Evolutionary conservation across 1,140 invertebrate species (phyloP), one percentile per base, ranked within the genome.

Genomic region (Dendrolimus kikuchii): DNA sequence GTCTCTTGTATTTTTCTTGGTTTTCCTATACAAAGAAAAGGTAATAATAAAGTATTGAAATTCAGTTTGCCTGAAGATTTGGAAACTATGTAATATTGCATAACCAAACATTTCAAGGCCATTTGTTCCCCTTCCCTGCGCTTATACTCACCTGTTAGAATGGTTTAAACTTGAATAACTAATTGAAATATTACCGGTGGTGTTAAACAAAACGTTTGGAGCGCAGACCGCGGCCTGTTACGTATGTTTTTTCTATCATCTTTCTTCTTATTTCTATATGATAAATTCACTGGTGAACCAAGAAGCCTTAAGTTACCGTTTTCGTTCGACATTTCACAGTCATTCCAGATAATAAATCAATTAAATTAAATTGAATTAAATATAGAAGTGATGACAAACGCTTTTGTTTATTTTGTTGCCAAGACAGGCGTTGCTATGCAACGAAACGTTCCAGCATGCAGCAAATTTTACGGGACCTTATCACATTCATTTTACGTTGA

Each of bases 241-340:
- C 64, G 61, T 47, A 65, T 68, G 51, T 74, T 74, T 37, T 76
- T 79, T 55, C 57, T 79, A 6, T 81, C 80, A 46, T 86, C 79
- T 51, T 72, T 80, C 52, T 76, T 83, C 55, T 82, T 86, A 49
- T 62, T 71, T 55, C 82, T 67, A 48, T 81, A 80, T 4, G 77
- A 75, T 39, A 86, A 60, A 62, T 84, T 86, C 40, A 86, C 77
- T 47, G 82, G 82, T 8, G 82, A 86, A 46, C 82, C 82, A 7
- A 80, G 58, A 53, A 86, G 62, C 37, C 82, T 67, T 51, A 86
- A 66, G 57, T 77, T 84, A 45, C 67, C 62, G 56, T 74, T 82
- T 63, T 86, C 81, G 60, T 86, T 86, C 60, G 82, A 84, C 82
- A 86, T 86, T 68, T 66, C 75, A 68, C 52, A 57, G 47, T 58